Percentiles rank a stretch among this genome's conserved stretches.
phyloP scores from a whole-genome alignment of 2,888 invertebrate genomes.

The Chymomyza amoena region DNA sequence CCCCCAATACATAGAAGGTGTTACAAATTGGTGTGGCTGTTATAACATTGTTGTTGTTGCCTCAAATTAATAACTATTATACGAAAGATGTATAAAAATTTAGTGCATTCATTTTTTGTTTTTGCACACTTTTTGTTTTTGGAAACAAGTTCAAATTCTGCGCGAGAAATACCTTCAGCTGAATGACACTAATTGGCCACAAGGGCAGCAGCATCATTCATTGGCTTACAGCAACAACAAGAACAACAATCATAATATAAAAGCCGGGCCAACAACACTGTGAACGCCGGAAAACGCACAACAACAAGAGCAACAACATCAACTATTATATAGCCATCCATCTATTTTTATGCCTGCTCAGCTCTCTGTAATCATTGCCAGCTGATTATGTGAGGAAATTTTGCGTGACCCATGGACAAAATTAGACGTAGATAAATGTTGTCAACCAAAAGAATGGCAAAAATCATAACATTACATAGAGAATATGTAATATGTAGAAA shows the following conservation, averaged over 20 bases:
- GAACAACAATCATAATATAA: not conserved
- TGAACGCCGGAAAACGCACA: constrained; percentile 32
- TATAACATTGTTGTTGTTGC: not conserved
- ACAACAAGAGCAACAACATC: not conserved
- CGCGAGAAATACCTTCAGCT: constrained; percentile 27
- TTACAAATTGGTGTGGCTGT: not conserved
- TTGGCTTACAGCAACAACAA: not conserved
- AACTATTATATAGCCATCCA: not conserved
- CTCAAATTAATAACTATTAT: not conserved
- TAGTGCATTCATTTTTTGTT: not conserved
- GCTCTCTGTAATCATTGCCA: constrained; percentile 45
- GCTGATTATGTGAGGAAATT: constrained; percentile 73
- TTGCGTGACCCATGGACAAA: constrained; percentile 66
- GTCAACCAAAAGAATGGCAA: constrained; percentile 1
- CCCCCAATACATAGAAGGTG: not conserved
- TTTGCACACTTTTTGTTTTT: not conserved
- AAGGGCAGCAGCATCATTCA: constrained; percentile 48
- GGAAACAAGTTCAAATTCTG: not conserved
- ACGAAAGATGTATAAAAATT: not conserved
- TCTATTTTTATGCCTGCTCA: constrained; percentile 21
- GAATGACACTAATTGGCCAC: constrained; percentile 64
- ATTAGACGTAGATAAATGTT: not conserved
- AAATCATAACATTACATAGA: constrained; percentile 1
- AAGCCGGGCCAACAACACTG: constrained; percentile 18
- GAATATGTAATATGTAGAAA: not conserved